Evolutionary conservation across 35 echinoderm and acorn worm genomes (phyloP).

Genomic region (Chiridota heheva): DNA sequence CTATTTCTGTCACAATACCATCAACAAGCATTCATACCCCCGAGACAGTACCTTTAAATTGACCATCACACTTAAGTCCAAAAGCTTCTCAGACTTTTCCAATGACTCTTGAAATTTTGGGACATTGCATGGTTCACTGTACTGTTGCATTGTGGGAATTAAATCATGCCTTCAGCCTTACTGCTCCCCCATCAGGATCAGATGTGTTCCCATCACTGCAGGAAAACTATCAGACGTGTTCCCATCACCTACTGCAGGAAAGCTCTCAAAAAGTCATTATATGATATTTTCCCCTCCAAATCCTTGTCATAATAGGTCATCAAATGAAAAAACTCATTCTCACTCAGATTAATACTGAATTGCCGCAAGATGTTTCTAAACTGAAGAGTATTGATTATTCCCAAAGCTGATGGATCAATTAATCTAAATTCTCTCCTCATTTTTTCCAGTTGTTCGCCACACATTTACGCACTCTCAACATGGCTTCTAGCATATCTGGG

Average conservation of each 20-base stretch:
- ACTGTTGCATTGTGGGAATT: no score
- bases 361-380: slow-evolving; percentile 82
- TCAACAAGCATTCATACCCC: no score
- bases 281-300: slow-evolving; percentile 84
- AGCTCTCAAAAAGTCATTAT: slow-evolving; percentile 97
- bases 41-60: no score
- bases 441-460: slow-evolving; percentile 83
- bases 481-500: slow-evolving; percentile 76
- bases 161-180: no score
- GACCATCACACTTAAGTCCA: no score
- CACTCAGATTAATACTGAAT: slow-evolving; percentile 90
- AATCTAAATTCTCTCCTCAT: slow-evolving; percentile 81
- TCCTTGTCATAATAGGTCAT: slow-evolving; percentile 93
- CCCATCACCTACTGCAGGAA: slow-evolving; percentile 66
- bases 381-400: slow-evolving; percentile 65
- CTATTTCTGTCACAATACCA: no score
- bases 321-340: slow-evolving; percentile 97
- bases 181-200: no score
- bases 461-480: slow-evolving; percentile 79
- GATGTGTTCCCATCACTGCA: no score
- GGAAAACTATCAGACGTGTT: no score
- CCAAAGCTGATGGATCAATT: slow-evolving; percentile 68
- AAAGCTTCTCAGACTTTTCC: no score
- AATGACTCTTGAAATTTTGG: no score
- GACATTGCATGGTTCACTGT: no score